Percentiles rank a stretch among this genome's conserved stretches.
These are phyloP conservation scores for Podilymbus podiceps DNA, from an alignment of 2,113 vertebrate genomes.

Conservation along the genomic window DNA sequence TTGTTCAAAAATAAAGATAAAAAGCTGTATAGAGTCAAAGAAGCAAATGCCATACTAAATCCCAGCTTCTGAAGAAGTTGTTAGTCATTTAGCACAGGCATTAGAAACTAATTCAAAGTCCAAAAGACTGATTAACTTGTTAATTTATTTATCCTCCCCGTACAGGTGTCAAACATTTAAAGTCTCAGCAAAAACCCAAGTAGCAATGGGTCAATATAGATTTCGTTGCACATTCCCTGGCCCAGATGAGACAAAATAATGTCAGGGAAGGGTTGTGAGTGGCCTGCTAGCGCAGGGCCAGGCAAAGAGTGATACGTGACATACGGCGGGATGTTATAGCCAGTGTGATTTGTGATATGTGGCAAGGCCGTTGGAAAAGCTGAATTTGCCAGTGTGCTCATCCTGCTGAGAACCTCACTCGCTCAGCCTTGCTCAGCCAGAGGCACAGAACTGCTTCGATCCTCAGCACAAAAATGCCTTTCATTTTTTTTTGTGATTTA, in stretches of 20 bases:
- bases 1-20: background rate
- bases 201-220: background rate
- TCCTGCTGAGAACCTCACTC: background rate
- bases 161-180: background rate
- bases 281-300: background rate
- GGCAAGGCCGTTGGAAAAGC: background rate
- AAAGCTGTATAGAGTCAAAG: background rate
- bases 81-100: background rate
- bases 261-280: background rate
- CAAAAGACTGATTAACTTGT: background rate
- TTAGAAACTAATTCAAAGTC: background rate
- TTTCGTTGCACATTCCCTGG: background rate
- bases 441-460: background rate
- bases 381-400: background rate
- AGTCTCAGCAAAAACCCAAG: background rate
- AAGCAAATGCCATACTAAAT: background rate
- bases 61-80: background rate
- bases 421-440: background rate
- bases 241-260: background rate
- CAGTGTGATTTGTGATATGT: background rate
- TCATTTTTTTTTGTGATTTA: background rate
- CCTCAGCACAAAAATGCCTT: background rate
- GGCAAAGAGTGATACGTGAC: rapidly evolving
- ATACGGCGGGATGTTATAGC: background rate
- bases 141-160: background rate